Percentiles rank a stretch among this genome's conserved stretches.
Conservation (phyloP, 2,888 invertebrate species). For the Ophioninae sp. region DNA sequence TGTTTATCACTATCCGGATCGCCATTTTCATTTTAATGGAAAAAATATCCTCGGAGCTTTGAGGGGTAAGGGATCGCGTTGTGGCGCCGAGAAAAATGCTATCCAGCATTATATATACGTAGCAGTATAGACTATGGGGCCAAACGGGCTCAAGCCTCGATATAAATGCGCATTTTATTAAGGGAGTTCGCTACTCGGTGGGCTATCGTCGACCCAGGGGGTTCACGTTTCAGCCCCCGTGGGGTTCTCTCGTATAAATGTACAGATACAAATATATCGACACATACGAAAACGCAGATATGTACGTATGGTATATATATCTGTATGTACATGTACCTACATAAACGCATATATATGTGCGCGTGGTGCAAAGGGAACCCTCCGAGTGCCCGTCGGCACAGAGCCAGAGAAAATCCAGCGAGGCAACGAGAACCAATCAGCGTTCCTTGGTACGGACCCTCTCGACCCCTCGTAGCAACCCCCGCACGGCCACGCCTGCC, state of each 20-base stretch:
- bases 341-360: neutral
- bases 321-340: neutral
- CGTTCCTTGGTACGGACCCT: constrained; percentile 73
- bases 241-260: constrained; percentile 59
- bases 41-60: constrained; percentile 58
- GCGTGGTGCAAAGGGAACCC: constrained; percentile 56
- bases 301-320: constrained; percentile 13
- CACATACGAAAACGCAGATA: neutral
- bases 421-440: constrained; percentile 77
- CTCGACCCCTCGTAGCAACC: constrained; percentile 73
- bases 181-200: constrained; percentile 68
- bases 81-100: constrained; percentile 68
- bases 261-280: constrained; percentile 4
- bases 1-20: constrained; percentile 56
- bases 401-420: constrained; percentile 67
- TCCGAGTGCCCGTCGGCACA: constrained; percentile 69
- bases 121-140: constrained; percentile 26
- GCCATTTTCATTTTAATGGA: constrained; percentile 65
- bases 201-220: constrained; percentile 64
- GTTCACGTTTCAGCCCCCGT: constrained; percentile 64
- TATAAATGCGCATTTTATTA: constrained; percentile 80
- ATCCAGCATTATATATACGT: constrained; percentile 64
- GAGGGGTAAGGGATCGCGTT: constrained; percentile 42
- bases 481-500: constrained; percentile 80
- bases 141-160: constrained; percentile 65